Conservation (phyloP, 2,797 vertebrate species). For the Sebastes vulpes region DNA sequence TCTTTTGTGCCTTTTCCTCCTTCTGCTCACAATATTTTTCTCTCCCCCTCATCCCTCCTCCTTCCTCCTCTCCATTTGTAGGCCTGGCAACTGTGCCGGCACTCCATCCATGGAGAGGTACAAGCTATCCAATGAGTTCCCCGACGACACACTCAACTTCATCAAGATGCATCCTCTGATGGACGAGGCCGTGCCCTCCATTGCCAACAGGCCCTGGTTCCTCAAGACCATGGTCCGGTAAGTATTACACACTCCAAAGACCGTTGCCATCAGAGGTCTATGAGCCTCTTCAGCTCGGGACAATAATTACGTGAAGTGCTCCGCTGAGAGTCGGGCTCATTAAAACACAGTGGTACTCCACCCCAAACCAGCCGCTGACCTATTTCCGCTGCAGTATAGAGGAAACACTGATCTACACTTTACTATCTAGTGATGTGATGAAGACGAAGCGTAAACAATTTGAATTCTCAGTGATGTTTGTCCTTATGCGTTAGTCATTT, state of each 20-base stretch:
- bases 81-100: slow-evolving; percentile 95
- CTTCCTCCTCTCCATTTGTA: slow-evolving; percentile 61
- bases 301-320: slow-evolving; percentile 71
- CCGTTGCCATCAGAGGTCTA: slow-evolving; percentile 18
- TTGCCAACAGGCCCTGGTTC: slow-evolving; percentile 96
- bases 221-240: slow-evolving; percentile 99
- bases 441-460: slow-evolving; percentile 9
- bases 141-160: slow-evolving; percentile 98
- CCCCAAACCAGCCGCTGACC: slow-evolving; percentile 59
- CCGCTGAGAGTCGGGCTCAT: slow-evolving; percentile 66
- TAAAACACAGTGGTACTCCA: slow-evolving; percentile 60
- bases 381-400: slow-evolving; percentile 45
- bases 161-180: slow-evolving; percentile 99
- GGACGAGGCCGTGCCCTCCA: slow-evolving; percentile 96
- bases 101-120: slow-evolving; percentile 91
- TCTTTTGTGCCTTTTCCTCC: slow-evolving; percentile 21
- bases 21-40: neutral
- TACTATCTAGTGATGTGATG: slow-evolving; percentile 5
- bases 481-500: slow-evolving; percentile 4
- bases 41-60: slow-evolving; percentile 11
- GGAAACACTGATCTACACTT: slow-evolving; percentile 40
- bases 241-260: slow-evolving; percentile 65
- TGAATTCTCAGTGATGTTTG: neutral
- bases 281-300: slow-evolving; percentile 51
- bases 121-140: slow-evolving; percentile 95